Conservation (phyloP, 1,140 invertebrate genomes). For the Trichogramma pretiosum region DNA sequence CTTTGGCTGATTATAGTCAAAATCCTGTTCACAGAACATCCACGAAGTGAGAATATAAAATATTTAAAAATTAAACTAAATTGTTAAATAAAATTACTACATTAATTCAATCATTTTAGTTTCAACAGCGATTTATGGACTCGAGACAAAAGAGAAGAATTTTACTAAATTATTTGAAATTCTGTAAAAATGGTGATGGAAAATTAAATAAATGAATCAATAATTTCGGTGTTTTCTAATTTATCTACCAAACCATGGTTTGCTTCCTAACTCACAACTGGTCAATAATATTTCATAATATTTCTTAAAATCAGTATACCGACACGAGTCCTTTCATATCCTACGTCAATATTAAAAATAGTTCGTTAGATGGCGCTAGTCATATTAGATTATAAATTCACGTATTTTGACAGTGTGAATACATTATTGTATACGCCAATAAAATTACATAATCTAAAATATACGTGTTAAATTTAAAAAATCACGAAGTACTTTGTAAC, state of each 20-base stretch:
- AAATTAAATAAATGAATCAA: conserved; percentile 6
- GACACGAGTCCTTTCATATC: neutral
- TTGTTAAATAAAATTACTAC: neutral
- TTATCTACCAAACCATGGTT: neutral
- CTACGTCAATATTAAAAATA: neutral
- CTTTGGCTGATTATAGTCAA: conserved; percentile 30
- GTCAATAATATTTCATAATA: too few species aligned
- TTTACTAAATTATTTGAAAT: neutral
- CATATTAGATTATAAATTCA: too few species aligned
- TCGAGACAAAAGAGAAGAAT: conserved; percentile 25
- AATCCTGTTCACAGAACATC: conserved; percentile 19
- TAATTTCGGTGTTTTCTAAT: too few species aligned
- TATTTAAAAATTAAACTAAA: neutral
- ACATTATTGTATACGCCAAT: too few species aligned
- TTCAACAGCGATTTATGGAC: conserved; percentile 32
- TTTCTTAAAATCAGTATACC: conserved; percentile 1
- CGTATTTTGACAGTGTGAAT: too few species aligned
- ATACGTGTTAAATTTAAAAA: neutral
- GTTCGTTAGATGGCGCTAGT: neutral
- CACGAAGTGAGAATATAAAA: conserved; percentile 26
- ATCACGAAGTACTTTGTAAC: neutral
- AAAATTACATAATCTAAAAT: neutral
- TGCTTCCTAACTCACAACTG: too few species aligned
- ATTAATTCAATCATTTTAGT: conserved; percentile 17
- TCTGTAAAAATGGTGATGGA: conserved; percentile 22